A percentile compares a stretch with the other conserved stretches of the same genome.
These are phyloP conservation scores for Eupithecia tripunctaria DNA, from an alignment of 2,888 invertebrate genomes.

Conservation along the genomic window DNA sequence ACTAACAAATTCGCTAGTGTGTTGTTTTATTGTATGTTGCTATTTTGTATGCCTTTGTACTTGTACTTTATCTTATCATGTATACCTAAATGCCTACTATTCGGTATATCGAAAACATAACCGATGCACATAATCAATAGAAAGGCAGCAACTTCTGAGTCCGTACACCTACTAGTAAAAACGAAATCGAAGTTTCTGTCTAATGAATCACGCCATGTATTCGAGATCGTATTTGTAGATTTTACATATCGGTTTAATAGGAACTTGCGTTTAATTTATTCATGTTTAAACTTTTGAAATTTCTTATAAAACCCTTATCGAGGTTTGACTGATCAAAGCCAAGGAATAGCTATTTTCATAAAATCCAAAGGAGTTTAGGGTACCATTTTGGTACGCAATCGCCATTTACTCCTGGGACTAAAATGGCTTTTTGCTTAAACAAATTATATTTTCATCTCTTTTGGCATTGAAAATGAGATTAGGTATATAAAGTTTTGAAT, in stretches of 20 bases:
- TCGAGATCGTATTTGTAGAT: neutral
- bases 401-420: neutral
- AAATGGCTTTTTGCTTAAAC: slow-evolving; percentile 2
- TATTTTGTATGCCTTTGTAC: too few species aligned
- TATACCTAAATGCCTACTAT: neutral
- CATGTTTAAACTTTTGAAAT: neutral
- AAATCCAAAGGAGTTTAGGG: neutral
- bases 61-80: too few species aligned
- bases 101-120: neutral
- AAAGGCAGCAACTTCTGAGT: too few species aligned
- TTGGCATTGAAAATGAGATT: neutral
- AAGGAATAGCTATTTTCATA: slow-evolving; percentile 1
- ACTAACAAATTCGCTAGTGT: too few species aligned
- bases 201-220: too few species aligned
- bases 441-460: neutral
- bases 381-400: neutral
- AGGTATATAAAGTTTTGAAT: neutral
- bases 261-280: neutral
- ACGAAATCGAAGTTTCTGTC: too few species aligned
- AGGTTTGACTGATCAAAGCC: neutral
- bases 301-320: neutral
- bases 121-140: too few species aligned
- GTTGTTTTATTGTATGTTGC: too few species aligned
- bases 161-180: too few species aligned
- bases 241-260: neutral